These are phyloP conservation scores for Baryphthengus martii DNA, from an alignment of 2,113 vertebrate genomes.

Conservation along the genomic window DNA sequence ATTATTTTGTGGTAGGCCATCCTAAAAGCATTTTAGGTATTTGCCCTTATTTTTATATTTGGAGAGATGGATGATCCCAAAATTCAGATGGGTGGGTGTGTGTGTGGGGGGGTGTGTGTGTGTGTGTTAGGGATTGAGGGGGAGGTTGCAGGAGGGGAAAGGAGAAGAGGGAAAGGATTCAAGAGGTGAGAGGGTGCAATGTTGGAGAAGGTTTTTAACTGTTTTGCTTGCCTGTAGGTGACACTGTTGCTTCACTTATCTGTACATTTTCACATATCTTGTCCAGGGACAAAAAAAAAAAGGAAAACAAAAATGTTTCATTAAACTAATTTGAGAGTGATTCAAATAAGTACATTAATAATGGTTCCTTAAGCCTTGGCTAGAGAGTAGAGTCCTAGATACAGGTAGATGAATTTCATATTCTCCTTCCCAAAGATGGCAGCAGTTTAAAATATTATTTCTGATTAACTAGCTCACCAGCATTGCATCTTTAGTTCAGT, in stretches of 20 bases:
- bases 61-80: conserved; percentile 1
- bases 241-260: conserved; percentile 76
- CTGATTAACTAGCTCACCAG: conserved; percentile 8
- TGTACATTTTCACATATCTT: conserved; percentile 35
- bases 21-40: conserved; percentile 28
- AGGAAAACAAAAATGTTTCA: background rate
- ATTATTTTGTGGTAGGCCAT: conserved; percentile 34
- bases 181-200: background rate
- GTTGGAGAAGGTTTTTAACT: background rate
- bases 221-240: conserved; percentile 75
- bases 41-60: conserved; percentile 9
- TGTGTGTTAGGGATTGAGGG: background rate
- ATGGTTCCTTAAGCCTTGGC: background rate
- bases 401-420: background rate
- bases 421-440: background rate
- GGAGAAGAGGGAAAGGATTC: background rate
- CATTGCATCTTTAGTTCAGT: background rate
- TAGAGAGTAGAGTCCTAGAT: background rate
- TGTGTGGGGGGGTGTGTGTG: too few species aligned
- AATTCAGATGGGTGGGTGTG: too few species aligned
- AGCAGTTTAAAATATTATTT: conserved; percentile 12
- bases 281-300: conserved; percentile 62
- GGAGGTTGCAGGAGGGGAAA: background rate
- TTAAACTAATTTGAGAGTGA: conserved; percentile 3
- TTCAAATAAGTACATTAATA: background rate